Percentiles rank a stretch among this genome's conserved stretches.
Conservation (phyloP, 2,888 invertebrate genomes). For the Pherbina coryleti region DNA sequence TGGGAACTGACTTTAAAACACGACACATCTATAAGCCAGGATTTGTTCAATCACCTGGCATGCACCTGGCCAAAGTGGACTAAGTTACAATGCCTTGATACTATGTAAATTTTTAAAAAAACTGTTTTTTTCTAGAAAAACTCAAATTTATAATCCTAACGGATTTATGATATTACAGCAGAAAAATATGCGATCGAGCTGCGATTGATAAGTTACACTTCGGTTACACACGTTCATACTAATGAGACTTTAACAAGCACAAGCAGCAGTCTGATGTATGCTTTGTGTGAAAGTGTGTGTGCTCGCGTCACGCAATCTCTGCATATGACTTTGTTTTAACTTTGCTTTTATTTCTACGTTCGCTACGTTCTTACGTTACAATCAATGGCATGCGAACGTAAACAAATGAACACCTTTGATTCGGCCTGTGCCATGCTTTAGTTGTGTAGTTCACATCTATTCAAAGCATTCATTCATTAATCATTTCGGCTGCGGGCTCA, state of each 20-base stretch:
- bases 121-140: no score
- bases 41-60: no score
- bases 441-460: background rate
- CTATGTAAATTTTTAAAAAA: background rate
- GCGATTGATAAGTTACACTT: background rate
- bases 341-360: no score
- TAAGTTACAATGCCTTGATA: background rate
- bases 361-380: background rate
- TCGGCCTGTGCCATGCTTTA: background rate
- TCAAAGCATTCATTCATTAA: conserved; percentile 9
- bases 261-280: background rate
- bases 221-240: background rate
- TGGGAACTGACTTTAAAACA: background rate
- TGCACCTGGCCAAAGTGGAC: background rate
- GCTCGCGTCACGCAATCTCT: background rate
- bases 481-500: background rate
- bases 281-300: background rate
- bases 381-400: background rate
- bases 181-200: background rate
- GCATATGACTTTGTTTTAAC: background rate
- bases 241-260: background rate
- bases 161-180: no score
- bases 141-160: no score
- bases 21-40: no score
- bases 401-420: background rate